phyloP scores from a whole-genome alignment of 2,113 vertebrate species.

The Aix galericulata region DNA sequence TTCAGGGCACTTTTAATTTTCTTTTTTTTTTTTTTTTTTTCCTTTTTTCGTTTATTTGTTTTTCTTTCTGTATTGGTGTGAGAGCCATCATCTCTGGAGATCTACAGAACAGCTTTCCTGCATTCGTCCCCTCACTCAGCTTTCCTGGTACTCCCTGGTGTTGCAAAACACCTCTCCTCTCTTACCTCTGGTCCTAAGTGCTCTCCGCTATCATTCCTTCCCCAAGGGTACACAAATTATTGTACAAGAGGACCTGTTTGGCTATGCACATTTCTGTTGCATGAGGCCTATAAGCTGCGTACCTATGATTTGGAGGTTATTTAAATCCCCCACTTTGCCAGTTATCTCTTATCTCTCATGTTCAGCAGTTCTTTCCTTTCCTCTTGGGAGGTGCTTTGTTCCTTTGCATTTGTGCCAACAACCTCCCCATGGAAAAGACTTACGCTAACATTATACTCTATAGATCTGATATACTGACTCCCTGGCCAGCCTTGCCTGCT shows the following conservation, averaged over 20 bases:
- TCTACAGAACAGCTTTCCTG: not conserved
- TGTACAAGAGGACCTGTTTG: not conserved
- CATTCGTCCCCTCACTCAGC: not conserved
- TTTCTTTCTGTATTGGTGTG: not conserved
- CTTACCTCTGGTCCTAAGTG: not conserved
- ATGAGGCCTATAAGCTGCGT: not conserved
- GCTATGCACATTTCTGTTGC: not conserved
- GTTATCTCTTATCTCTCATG: not conserved
- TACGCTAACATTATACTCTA: not conserved
- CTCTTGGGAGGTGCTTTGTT: not conserved
- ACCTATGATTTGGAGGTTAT: not conserved
- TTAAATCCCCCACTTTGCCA: not conserved
- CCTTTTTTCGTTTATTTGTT: no score
- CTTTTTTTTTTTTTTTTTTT: no score
- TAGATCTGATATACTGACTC: fast-evolving
- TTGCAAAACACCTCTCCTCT: not conserved
- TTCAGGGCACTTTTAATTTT: not conserved
- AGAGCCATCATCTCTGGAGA: not conserved
- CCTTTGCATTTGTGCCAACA: not conserved
- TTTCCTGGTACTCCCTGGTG: not conserved
- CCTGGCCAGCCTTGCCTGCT: not conserved
- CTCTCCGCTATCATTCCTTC: not conserved
- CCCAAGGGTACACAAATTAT: not conserved
- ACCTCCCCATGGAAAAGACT: not conserved
- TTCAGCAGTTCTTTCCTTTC: not conserved